These are phyloP conservation scores for Drosophila grimshawi DNA, from an alignment of 1,140 invertebrate species.

Conservation along the genomic window DNA sequence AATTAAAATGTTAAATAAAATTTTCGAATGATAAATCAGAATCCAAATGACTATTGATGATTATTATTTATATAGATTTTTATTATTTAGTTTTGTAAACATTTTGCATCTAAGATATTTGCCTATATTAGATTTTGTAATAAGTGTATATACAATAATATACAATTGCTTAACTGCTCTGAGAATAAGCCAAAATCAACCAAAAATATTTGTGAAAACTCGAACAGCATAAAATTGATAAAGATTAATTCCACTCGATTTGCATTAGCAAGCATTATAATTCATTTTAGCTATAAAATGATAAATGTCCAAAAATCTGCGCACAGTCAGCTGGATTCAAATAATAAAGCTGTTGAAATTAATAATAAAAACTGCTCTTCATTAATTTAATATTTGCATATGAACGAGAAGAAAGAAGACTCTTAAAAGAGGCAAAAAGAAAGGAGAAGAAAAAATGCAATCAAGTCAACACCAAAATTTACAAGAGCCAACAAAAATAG, in stretches of 20 bases:
- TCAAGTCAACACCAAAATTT: conserved; percentile 77
- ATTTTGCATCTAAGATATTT: no score
- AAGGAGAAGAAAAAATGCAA: conserved; percentile 51
- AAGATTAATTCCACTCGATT: conserved; percentile 54
- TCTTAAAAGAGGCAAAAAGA: not conserved
- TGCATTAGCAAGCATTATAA: conserved; percentile 66
- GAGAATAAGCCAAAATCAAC: no score
- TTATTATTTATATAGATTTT: no score
- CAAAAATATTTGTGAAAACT: not conserved
- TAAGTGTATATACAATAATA: no score
- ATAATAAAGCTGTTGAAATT: conserved; percentile 78
- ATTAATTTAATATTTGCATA: conserved; percentile 77
- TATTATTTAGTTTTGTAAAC: no score
- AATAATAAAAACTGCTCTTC: conserved; percentile 74
- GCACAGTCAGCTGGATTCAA: conserved; percentile 10
- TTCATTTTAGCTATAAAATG: conserved; percentile 49
- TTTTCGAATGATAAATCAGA: no score
- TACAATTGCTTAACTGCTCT: no score
- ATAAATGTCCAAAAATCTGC: conserved; percentile 42
- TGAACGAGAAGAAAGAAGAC: conserved; percentile 13
- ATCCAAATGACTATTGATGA: no score
- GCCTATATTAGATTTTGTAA: no score
- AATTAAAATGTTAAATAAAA: no score
- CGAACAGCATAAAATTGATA: not conserved
- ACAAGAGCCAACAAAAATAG: conserved; percentile 52